These are phyloP conservation scores for Centruroides sculpturatus DNA, from an alignment of 1,140 invertebrate species.

Conservation along the genomic window DNA sequence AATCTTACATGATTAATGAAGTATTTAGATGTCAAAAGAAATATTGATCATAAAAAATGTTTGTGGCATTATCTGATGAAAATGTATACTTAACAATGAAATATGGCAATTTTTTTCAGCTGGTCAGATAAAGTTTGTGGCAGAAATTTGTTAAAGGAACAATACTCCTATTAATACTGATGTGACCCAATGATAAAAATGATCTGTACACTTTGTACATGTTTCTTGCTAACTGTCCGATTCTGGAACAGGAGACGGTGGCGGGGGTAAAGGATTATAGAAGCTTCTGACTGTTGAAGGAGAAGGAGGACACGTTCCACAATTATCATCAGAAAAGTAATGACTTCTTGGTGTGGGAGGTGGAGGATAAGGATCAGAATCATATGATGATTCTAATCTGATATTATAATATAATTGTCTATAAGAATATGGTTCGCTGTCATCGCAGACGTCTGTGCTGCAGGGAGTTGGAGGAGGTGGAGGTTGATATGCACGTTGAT, in stretches of 20 bases:
- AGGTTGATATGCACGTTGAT: conserved; percentile 59
- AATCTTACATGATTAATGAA: no score
- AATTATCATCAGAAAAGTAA: conserved; percentile 50
- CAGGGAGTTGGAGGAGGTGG: conserved; percentile 78
- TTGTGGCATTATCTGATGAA: no score
- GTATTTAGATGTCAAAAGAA: no score
- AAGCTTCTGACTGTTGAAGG: conserved; percentile 50
- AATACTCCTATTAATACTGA: no score
- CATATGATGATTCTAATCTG: conserved; percentile 38
- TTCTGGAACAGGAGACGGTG: conserved; percentile 40
- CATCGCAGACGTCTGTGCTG: conserved; percentile 83
- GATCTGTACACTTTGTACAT: background rate
- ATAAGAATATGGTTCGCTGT: conserved; percentile 33
- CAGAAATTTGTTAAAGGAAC: no score
- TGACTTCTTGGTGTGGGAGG: conserved; percentile 58
- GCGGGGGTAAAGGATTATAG: conserved; percentile 55
- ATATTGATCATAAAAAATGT: no score
- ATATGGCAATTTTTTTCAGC: no score
- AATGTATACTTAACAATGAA: no score
- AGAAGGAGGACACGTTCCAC: conserved; percentile 51
- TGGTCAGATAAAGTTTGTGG: no score
- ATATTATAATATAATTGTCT: conserved; percentile 13
- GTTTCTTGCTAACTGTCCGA: background rate
- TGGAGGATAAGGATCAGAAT: conserved; percentile 54
- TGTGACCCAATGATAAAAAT: no score